Evolutionary conservation across 2,797 vertebrate genomes (phyloP), one percentile per base, ranked within the genome.

Genomic region (Neosilurus mollespiculum): DNA sequence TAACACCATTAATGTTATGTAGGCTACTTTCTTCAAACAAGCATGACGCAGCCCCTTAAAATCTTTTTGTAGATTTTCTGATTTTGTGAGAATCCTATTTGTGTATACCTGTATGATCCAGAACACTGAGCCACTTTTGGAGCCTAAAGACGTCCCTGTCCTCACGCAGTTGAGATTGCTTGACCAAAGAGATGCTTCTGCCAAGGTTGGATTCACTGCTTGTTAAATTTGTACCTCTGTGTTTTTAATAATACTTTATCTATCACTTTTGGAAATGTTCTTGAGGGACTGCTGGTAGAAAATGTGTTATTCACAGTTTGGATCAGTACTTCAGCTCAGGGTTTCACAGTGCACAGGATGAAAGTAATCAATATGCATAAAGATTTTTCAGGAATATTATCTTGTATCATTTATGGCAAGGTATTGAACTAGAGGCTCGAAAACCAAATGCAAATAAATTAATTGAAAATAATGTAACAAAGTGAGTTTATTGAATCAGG

Each of bases 161-260:
- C 91, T 96, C 51, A 87, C 94, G 43, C 93, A 96, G 85, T 92
- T 96, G 67, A 92, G 95, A 80, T 88, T 96, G 80, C 87, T 96
- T 87, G 96, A 96, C 89, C 95, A 96, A 83, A 94, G 93, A 87
- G 94, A 96, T 84, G 92, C 94, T 58, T 95, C 93, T 64, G 95
- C 95, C 0, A 96, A 96, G 93, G 95, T 95, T 59, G 70, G 34
- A 1, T 15, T 73, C 16, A n/a, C 49, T 53, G 18, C 30, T 49
- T 10, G 15, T 69, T 24, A 24, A 9, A 58, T 11, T 58, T 56
- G 4, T 26, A 20, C 18, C 20, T 16, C 16, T 59, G 26, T 30
- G 9, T n/a, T 54, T 54, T 26, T 6, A 26, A 26, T 72, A 72
- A 43, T 43, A 43, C 4, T 43, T 30, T 16, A 4, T 72, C 1